Evolutionary conservation across 2,113 vertebrate species (phyloP), one percentile per base, ranked within the genome.

Genomic region (Cryptomyrus ogoouensis): DNA sequence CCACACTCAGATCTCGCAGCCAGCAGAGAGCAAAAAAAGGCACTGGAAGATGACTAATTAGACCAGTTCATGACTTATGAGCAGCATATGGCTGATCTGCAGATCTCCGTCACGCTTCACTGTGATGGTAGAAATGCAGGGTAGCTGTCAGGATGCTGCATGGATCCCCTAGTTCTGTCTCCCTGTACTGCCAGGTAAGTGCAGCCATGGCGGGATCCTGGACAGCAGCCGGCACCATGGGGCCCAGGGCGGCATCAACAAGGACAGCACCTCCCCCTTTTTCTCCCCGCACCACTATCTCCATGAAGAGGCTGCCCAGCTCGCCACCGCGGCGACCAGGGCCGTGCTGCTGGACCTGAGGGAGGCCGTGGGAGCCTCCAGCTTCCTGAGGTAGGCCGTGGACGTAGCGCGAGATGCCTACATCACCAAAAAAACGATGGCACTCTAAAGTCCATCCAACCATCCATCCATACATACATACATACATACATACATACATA

Each of bases 241-340:
- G 0, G 96, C 97, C 17, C 95, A 92, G 87, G 97, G 97, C 2
- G 97, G 97, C 88, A 97, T 97, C 93, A 98, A 97, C 93, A 98
- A 98, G 90, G 97, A 98, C 90, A 98, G 96, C 92, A 95, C 95
- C 0, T 96, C 96, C 1, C 93, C 94, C 0, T 3, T 96, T 35
- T 97, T 97, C 93, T 97, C 97, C 47, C 97, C 97, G 0, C 97
- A 97, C 91, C 96, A 97, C 90, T 94, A 93, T 89, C 95, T 97
- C 85, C 97, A 97, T 62, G 88, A 66, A 4, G 93, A 95, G 87
- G 97, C 97, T 0, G 96, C 96, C 1, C 24, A 85, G 9, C 90
- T 97, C 70, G 97, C 97, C 2, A 94, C 94, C 47, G 91, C 94
- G 77, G 97, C 97, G 88, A 97, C 97, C 3, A 90, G 95, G 80